These are phyloP conservation scores for Ephestia elutella DNA, from an alignment of 1,140 invertebrate genomes.

Conservation along the genomic window DNA sequence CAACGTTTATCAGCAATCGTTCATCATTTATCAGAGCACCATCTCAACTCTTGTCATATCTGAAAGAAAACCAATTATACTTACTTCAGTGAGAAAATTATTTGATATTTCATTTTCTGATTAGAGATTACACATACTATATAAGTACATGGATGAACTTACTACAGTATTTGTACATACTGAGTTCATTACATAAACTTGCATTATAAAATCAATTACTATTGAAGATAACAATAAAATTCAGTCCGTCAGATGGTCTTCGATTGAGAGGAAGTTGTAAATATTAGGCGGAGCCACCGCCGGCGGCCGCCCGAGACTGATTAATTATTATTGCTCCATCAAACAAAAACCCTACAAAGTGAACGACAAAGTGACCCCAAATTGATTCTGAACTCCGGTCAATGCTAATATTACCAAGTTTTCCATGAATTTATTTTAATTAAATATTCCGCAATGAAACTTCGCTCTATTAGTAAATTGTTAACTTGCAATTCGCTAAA, in stretches of 20 bases:
- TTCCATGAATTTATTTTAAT: conserved; percentile 10
- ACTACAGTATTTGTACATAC: no score
- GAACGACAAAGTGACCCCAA: conserved; percentile 28
- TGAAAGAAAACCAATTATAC: not conserved
- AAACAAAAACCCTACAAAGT: conserved; percentile 29
- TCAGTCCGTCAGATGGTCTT: conserved; percentile 13
- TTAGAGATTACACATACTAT: no score
- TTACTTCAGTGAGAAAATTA: not conserved
- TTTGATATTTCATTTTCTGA: not conserved
- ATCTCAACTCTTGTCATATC: not conserved
- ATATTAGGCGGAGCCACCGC: conserved; percentile 21
- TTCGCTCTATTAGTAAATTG: not conserved
- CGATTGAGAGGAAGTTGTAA: conserved; percentile 37
- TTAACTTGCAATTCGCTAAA: not conserved
- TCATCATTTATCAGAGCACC: not conserved
- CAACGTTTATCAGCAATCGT: not conserved
- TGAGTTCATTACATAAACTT: no score
- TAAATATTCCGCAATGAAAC: conserved; percentile 10
- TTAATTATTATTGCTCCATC: conserved; percentile 42
- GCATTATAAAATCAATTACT: not conserved
- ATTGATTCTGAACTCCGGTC: conserved; percentile 18
- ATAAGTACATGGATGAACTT: no score
- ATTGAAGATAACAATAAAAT: not conserved
- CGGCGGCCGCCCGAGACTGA: conserved; percentile 27
- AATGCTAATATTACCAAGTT: conserved; percentile 8